Evolutionary conservation across 1,140 invertebrate species (phyloP).

Genomic region (Papilio polyxenes): DNA sequence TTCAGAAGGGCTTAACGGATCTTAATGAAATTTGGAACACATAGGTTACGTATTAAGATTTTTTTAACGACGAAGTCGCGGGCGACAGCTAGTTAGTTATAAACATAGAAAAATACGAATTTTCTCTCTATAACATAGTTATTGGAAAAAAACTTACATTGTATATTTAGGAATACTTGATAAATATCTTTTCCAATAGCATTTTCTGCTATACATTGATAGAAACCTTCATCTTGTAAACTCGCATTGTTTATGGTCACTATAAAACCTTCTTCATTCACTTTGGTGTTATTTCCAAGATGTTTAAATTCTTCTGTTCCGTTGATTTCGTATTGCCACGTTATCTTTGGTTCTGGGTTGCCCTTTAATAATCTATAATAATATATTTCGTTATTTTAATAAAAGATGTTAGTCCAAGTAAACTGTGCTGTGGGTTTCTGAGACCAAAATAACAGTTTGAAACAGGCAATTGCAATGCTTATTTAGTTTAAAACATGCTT

Average conservation of each 20-base stretch:
- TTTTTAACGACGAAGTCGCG: too few species aligned
- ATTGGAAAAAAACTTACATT: conserved; percentile 59
- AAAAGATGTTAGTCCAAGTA: neutral
- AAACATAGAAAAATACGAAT: too few species aligned
- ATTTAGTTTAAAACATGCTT: too few species aligned
- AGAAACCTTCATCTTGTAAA: conserved; percentile 55
- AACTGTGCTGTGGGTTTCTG: too few species aligned
- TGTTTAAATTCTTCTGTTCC: conserved; percentile 38
- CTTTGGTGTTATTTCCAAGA: conserved; percentile 42
- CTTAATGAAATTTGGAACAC: too few species aligned
- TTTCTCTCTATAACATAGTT: neutral
- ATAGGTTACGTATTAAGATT: too few species aligned
- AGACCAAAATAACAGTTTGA: too few species aligned
- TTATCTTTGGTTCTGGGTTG: conserved; percentile 58
- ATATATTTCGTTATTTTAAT: conserved; percentile 33
- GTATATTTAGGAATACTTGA: conserved; percentile 59
- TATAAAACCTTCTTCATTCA: conserved; percentile 41
- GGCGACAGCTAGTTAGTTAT: too few species aligned
- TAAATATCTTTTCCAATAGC: conserved; percentile 61
- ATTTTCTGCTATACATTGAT: conserved; percentile 69
- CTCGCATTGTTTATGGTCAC: conserved; percentile 45
- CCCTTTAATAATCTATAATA: conserved; percentile 57
- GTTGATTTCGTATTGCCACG: conserved; percentile 53
- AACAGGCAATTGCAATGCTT: too few species aligned
- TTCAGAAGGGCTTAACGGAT: too few species aligned